Evolutionary conservation across 2,797 vertebrate genomes (phyloP).

Genomic region (Cephalopachus bancanus): DNA sequence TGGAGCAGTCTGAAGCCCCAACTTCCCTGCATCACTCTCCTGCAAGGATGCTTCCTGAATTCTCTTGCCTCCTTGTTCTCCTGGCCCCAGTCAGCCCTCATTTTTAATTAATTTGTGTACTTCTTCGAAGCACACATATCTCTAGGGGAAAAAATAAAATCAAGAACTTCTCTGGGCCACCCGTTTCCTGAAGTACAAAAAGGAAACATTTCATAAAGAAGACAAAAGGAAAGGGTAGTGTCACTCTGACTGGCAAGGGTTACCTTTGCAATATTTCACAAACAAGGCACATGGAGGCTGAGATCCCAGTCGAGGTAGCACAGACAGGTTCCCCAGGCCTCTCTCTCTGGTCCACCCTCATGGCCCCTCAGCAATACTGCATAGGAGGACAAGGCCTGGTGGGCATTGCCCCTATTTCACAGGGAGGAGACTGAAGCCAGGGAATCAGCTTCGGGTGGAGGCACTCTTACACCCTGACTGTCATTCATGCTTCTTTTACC

Average conservation of each 20-base stretch:
- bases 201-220: conserved; percentile 62
- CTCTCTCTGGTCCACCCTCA: background rate
- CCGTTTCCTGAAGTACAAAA: conserved; percentile 64
- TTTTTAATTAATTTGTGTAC: background rate
- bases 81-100: background rate
- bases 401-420: background rate
- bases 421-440: background rate
- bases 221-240: conserved; percentile 54
- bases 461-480: background rate
- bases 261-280: background rate
- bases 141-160: conserved; percentile 52
- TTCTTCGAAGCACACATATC: background rate
- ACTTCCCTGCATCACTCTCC: background rate
- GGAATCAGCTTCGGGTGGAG: background rate
- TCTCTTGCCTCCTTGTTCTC: background rate
- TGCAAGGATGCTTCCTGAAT: background rate
- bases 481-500: background rate
- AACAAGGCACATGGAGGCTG: background rate
- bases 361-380: background rate
- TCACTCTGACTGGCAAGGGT: background rate
- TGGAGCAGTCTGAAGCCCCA: background rate
- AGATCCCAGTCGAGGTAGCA: background rate
- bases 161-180: conserved; percentile 34
- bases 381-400: background rate
- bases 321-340: background rate